Evolutionary conservation across 2,888 invertebrate species (phyloP).

Genomic region (Rhorus exstirpatorius): DNA sequence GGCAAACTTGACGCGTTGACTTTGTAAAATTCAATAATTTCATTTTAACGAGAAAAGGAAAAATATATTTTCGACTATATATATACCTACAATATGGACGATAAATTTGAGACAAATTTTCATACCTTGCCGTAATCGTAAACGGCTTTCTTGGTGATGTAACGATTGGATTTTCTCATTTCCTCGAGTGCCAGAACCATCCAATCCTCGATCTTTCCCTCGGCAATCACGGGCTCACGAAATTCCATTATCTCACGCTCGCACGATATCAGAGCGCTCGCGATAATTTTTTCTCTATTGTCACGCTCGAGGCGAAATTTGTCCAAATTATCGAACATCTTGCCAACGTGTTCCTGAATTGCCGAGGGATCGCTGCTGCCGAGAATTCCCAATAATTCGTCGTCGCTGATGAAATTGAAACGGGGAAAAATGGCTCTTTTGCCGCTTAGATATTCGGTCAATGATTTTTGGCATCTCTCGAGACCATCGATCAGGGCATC

Average conservation of each 20-base stretch:
- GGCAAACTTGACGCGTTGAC: too few relatives aligned
- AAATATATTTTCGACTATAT: too few relatives aligned
- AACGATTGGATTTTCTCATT: constrained; percentile 94
- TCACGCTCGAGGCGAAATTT: constrained; percentile 90
- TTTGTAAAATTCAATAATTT: too few relatives aligned
- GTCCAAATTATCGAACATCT: constrained; percentile 98
- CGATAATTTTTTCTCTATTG: constrained; percentile 89
- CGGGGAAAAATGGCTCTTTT: constrained; percentile 95
- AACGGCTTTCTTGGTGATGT: constrained; percentile 94
- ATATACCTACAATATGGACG: too few relatives aligned
- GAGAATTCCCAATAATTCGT: constrained; percentile 95
- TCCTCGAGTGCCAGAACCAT: constrained; percentile 94
- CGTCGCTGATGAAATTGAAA: constrained; percentile 97
- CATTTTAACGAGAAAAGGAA: too few relatives aligned
- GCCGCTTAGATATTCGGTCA: constrained; percentile 95
- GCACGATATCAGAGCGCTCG: constrained; percentile 94
- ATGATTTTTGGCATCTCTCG: constrained; percentile 96
- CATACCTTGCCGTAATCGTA: constrained; percentile 93
- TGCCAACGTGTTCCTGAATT: constrained; percentile 97
- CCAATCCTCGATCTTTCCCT: constrained; percentile 96
- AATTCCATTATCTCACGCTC: constrained; percentile 97
- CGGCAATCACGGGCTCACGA: constrained; percentile 89
- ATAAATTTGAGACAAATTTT: constrained; percentile 86
- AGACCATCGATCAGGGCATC: constrained; percentile 91
- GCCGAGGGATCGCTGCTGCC: constrained; percentile 94